phyloP scores from a whole-genome alignment of 2,888 invertebrate species.

The Meloe dianella region DNA sequence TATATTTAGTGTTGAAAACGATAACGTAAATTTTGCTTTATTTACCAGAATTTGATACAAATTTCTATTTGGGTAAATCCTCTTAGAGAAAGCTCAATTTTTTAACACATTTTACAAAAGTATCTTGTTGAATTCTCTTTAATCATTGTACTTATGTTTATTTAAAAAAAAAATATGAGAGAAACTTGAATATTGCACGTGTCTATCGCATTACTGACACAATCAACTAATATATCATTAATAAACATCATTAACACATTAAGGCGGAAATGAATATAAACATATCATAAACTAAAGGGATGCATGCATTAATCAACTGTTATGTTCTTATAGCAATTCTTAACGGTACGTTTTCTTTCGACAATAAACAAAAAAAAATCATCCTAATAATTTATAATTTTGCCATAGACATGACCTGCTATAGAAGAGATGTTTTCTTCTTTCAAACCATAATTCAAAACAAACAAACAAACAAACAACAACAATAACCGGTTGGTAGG shows the following conservation, averaged over 20 bases:
- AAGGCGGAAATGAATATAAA: conserved; percentile 2
- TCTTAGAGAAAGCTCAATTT: no score
- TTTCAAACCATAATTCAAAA: background rate
- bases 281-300: conserved; percentile 7
- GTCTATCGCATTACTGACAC: conserved; percentile 3
- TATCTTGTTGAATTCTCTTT: no score
- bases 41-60: no score
- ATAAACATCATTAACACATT: background rate
- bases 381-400: conserved; percentile 4
- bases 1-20: background rate
- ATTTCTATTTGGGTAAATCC: no score
- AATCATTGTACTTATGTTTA: no score
- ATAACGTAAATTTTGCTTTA: no score
- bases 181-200: conserved; percentile 6
- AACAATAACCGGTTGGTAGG: conserved; percentile 5
- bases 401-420: background rate
- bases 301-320: conserved; percentile 2
- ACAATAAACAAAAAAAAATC: background rate
- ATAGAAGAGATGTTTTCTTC: background rate
- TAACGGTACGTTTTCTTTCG: background rate
- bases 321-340: background rate
- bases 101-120: no score
- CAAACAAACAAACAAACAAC: background rate
- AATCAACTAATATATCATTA: conserved; percentile 6
- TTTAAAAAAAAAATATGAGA: background rate